A percentile compares a stretch with the other conserved stretches of the same genome.
Evolutionary conservation across 2,113 vertebrate genomes (phyloP).

Genomic region (Chamaea fasciata): DNA sequence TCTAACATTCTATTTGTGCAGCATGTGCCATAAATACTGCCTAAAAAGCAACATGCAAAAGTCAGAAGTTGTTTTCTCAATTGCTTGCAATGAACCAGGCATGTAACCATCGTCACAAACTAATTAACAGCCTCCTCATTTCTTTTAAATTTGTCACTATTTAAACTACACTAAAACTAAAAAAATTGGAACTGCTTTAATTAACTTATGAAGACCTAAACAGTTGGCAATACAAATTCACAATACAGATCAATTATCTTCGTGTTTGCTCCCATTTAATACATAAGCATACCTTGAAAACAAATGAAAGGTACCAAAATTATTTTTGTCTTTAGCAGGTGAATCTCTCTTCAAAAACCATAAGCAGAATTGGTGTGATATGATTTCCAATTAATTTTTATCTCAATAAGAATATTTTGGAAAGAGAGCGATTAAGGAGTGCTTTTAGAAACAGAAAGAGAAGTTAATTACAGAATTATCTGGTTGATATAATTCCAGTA

Average conservation of each 20-base stretch:
- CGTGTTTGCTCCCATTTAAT: neutral
- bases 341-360: neutral
- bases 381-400: neutral
- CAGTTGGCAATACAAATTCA: neutral
- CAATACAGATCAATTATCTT: neutral
- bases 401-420: neutral
- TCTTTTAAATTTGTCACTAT: slow-evolving; percentile 40
- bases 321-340: neutral
- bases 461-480: neutral
- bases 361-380: neutral
- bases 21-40: neutral
- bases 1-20: neutral
- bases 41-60: slow-evolving; percentile 40
- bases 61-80: neutral
- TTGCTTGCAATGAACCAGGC: neutral
- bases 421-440: neutral
- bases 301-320: neutral
- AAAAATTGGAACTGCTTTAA: neutral
- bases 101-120: slow-evolving; percentile 4
- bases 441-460: neutral
- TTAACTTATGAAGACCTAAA: slow-evolving; percentile 9
- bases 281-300: neutral
- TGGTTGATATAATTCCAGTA: neutral
- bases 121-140: slow-evolving; percentile 48
- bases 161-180: slow-evolving; percentile 43